Percentiles rank a stretch among this genome's conserved stretches.
Conservation (phyloP, 2,797 vertebrate species). For the Bovichtus diacanthus region DNA sequence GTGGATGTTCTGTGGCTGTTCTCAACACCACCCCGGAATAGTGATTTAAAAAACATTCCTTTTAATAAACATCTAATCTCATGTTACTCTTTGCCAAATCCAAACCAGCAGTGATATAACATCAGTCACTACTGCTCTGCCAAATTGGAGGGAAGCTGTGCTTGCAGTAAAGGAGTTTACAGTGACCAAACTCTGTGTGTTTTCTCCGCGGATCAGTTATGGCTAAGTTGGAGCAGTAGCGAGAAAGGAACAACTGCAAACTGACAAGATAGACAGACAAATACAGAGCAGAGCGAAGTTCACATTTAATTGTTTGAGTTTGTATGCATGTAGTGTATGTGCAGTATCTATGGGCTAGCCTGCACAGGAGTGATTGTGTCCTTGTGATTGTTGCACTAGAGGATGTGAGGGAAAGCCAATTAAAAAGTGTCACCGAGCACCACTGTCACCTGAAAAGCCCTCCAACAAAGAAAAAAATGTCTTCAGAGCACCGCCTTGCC, state of each 20-base stretch:
- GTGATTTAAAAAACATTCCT: constrained; percentile 5
- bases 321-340: constrained; percentile 31
- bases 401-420: constrained; percentile 76
- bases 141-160: constrained; percentile 24
- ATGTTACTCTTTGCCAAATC: constrained; percentile 23
- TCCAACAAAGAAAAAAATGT: constrained; percentile 52
- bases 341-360: constrained; percentile 36
- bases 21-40: constrained; percentile 15
- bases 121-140: constrained; percentile 13
- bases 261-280: neutral
- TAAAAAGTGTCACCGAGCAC: constrained; percentile 73
- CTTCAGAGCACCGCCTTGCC: constrained; percentile 31
- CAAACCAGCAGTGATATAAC: constrained; percentile 17
- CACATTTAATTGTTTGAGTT: constrained; percentile 10
- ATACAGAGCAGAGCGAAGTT: neutral
- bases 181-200: constrained; percentile 11
- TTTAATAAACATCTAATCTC: constrained; percentile 12
- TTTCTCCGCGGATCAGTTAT: constrained; percentile 1
- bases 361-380: constrained; percentile 68
- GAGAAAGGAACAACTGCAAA: neutral
- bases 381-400: constrained; percentile 61
- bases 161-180: constrained; percentile 29
- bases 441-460: constrained; percentile 62
- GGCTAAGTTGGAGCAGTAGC: neutral
- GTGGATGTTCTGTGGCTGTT: constrained; percentile 35